Evolutionary conservation across 2,113 vertebrate genomes (phyloP).

Genomic region (Platysternon megacephalum): DNA sequence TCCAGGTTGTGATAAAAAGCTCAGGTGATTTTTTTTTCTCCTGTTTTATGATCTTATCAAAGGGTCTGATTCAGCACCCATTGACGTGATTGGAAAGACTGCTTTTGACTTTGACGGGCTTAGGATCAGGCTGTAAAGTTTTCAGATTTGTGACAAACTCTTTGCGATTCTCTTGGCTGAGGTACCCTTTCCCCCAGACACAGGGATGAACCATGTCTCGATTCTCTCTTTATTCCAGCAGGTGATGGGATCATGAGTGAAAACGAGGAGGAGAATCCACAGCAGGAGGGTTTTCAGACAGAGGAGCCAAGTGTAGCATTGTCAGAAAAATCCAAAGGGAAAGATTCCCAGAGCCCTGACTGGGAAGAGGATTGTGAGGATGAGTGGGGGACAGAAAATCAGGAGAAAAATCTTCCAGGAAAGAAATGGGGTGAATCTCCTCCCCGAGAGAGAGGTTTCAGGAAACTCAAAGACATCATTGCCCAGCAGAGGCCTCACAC

Average conservation of each 20-base stretch:
- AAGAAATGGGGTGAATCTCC: not conserved
- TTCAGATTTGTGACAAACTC: not conserved
- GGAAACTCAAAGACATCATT: not conserved
- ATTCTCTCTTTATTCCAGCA: not conserved
- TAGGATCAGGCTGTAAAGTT: not conserved
- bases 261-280: not conserved
- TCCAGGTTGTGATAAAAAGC: not conserved
- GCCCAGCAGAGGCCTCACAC: conserved; percentile 48
- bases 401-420: not conserved
- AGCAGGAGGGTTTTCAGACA: not conserved
- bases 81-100: not conserved
- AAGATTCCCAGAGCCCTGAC: not conserved
- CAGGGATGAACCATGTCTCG: not conserved
- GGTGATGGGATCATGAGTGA: not conserved
- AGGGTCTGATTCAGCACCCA: not conserved
- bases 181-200: not conserved
- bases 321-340: not conserved
- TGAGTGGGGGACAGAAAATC: no score
- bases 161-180: not conserved
- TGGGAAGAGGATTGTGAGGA: no score
- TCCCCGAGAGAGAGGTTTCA: not conserved
- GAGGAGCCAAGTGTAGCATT: not conserved
- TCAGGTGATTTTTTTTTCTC: not conserved
- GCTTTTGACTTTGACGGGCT: not conserved
- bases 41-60: not conserved